phyloP scores from a whole-genome alignment of 2,797 vertebrate species.

The Babyrousa celebensis region DNA sequence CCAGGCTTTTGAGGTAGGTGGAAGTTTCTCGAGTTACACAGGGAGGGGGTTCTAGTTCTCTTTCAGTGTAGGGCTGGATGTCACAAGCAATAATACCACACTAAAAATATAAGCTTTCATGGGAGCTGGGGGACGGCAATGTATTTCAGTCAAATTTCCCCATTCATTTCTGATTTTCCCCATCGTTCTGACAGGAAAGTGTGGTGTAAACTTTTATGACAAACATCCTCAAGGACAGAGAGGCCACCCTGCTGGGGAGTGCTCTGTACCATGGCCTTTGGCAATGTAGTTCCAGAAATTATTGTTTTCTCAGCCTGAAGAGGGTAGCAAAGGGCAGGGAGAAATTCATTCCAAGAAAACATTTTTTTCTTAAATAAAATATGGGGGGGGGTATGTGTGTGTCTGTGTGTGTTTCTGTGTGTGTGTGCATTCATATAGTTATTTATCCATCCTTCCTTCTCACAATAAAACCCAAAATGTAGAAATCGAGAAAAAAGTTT shows the following conservation, averaged over 20 bases:
- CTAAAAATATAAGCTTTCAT: background rate
- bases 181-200: background rate
- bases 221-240: background rate
- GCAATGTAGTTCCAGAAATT: background rate
- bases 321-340: background rate
- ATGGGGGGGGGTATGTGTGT: rapidly evolving
- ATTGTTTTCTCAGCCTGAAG: background rate
- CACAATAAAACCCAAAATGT: background rate
- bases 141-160: background rate
- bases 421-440: rapidly evolving
- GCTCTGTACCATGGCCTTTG: background rate
- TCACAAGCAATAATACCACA: background rate
- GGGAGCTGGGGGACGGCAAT: background rate
- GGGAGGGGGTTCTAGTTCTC: background rate
- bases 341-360: background rate
- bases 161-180: background rate
- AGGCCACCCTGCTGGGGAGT: background rate
- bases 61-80: rapidly evolving
- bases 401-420: rapidly evolving
- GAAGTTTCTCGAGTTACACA: rapidly evolving
- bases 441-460: background rate
- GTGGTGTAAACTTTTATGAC: background rate
- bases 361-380: background rate
- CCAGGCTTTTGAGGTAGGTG: background rate
- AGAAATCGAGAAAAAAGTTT: background rate